Base-by-base conservation (phyloP, 2,113 vertebrate species). In the Physeter macrocephalus region DNA sequence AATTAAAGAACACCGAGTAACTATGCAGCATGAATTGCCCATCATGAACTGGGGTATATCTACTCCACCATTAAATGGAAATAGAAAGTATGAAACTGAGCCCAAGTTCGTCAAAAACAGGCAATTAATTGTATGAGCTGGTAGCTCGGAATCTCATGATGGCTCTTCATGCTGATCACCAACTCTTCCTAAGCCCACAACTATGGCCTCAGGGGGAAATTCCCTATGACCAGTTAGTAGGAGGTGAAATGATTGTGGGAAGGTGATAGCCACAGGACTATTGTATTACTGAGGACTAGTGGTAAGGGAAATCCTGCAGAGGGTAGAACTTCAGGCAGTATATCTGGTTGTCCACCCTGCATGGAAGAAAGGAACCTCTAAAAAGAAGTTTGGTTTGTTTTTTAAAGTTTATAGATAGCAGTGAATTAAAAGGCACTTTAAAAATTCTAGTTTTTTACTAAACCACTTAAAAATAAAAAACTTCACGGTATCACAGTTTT, bases 341-440 rank as follows among this genome's bases (percentile, higher is more conserved):
- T 62, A 43, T 72, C 52, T 41, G 21, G 34, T 6, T 27, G 12
- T 67, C 43, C 41, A 67, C 34, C 27, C 8, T 85, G n/a, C 62
- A 12, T 12, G 8, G 18, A 85, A 36, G 61, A 85, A 66, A 67
- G 67, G 8, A 85, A 23, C 1, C 34, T 67, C 10, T 27, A 20
- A 67, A n/a, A 67, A n/a, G 64, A 67, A n/a, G 14, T 66, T 34
- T 66, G 15, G 6, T 34, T 34, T 66, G 31, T 67, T n/a, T 67
- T 18, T n/a, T 67, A 67, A 67, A 62, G 61, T 78, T 52, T 46
- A 86, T 17, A 23, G 43, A 89, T 31, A 54, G 41, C 66, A 93
- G 77, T 89, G 67, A 77, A 78, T 95, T 88, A 85, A 29, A 95
- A 94, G 74, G 77, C 81, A 90, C 61, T 85, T 93, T 36, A 36